phyloP scores from a whole-genome alignment of 2,888 invertebrate genomes.

The Netelia melanura region DNA sequence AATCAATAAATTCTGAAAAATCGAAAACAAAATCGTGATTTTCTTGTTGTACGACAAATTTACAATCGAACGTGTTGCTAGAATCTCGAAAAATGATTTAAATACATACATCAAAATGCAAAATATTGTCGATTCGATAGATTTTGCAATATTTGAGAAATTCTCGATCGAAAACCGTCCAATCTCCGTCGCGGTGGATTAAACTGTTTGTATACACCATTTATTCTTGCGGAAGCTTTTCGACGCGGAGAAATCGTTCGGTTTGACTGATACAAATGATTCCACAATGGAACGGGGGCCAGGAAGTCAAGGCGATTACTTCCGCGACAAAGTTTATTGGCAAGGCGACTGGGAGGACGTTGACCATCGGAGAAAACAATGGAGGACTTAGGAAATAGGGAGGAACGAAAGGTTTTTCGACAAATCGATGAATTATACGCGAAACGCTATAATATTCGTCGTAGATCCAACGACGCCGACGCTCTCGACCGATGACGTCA shows the following conservation, averaged over 20 bases:
- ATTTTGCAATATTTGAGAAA: background rate
- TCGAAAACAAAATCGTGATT: too few species aligned
- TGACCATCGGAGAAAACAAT: constrained; percentile 24
- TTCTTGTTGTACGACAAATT: too few species aligned
- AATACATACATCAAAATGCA: too few species aligned
- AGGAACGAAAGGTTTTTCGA: background rate
- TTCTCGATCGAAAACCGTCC: constrained; percentile 6
- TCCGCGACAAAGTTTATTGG: constrained; percentile 54
- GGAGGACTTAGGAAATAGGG: background rate
- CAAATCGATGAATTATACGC: constrained; percentile 24
- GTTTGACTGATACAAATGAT: constrained; percentile 33
- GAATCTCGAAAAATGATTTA: too few species aligned
- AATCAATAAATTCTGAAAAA: too few species aligned
- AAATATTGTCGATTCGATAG: too few species aligned
- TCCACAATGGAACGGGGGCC: background rate
- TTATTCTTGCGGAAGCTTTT: constrained; percentile 28
- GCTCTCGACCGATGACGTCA: constrained; percentile 12
- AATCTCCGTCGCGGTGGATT: background rate
- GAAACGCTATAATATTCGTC: background rate
- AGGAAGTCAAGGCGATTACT: constrained; percentile 62
- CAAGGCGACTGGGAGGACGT: constrained; percentile 34
- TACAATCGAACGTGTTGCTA: too few species aligned
- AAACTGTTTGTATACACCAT: constrained; percentile 5
- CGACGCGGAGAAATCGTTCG: constrained; percentile 58
- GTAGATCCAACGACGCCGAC: background rate